phyloP scores from a whole-genome alignment of 2,113 vertebrate genomes.

The Triplophysa rosa region DNA sequence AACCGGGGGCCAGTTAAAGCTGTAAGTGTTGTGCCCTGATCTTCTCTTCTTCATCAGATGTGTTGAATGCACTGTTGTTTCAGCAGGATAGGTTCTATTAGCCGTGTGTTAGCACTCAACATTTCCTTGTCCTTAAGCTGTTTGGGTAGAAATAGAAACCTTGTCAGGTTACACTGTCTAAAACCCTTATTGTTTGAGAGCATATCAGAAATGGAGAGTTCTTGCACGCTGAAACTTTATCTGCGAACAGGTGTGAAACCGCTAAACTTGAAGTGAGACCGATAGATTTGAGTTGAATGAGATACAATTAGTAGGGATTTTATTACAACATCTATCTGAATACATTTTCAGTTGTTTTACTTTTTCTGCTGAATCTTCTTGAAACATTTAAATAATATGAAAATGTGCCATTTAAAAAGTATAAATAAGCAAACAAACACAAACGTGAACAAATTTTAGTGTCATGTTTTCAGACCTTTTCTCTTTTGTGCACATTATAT shows the following conservation, averaged over 20 bases:
- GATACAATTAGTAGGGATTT: slow-evolving; percentile 36
- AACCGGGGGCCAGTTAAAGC: slow-evolving; percentile 21
- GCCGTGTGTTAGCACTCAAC: slow-evolving; percentile 56
- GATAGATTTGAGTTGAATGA: slow-evolving; percentile 32
- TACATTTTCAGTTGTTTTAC: too few relatives aligned
- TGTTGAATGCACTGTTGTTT: slow-evolving; percentile 57
- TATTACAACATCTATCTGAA: slow-evolving; percentile 5
- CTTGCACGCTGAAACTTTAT: slow-evolving; percentile 63
- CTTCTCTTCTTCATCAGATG: slow-evolving; percentile 46
- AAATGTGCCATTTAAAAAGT: too few relatives aligned
- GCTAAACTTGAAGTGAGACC: slow-evolving; percentile 4
- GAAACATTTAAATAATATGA: too few relatives aligned
- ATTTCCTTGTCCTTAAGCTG: slow-evolving; percentile 58
- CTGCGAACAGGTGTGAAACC: slow-evolving; percentile 57
- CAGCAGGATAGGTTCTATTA: slow-evolving; percentile 56
- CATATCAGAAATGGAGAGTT: slow-evolving; percentile 67
- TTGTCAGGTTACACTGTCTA: slow-evolving; percentile 59
- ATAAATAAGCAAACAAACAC: too few relatives aligned
- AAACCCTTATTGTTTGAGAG: slow-evolving; percentile 58
- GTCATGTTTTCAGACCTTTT: too few relatives aligned
- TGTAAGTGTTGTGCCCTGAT: slow-evolving; percentile 23
- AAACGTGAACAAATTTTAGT: too few relatives aligned
- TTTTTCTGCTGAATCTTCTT: too few relatives aligned
- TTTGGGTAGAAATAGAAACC: slow-evolving; percentile 64
- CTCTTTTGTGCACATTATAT: too few relatives aligned